Conservation (phyloP, 2,888 invertebrate species). For the Cremastinae sp. region DNA sequence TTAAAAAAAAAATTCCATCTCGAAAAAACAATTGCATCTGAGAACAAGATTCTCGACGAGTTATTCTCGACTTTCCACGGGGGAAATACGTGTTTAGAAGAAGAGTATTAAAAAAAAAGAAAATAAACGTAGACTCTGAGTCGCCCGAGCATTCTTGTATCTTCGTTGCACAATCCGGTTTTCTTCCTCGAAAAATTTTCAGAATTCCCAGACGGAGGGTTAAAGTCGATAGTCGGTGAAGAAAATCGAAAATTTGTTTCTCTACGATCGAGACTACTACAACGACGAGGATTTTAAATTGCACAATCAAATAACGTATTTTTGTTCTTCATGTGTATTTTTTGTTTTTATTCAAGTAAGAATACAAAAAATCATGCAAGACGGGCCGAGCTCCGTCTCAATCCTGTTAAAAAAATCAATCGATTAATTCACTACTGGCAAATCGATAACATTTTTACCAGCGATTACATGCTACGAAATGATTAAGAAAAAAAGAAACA, state of each 20-base stretch:
- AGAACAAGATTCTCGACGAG: conserved; percentile 8
- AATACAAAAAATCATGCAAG: conserved; percentile 47
- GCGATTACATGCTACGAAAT: conserved; percentile 52
- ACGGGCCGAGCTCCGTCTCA: conserved; percentile 24
- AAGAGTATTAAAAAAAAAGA: conserved; percentile 20
- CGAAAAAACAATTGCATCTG: conserved; percentile 20
- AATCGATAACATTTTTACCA: conserved; percentile 49
- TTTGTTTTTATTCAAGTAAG: conserved; percentile 16
- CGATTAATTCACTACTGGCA: conserved; percentile 41
- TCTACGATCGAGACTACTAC: not conserved
- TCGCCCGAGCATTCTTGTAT: conserved; percentile 21
- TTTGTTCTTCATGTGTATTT: conserved; percentile 3
- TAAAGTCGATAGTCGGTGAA: not conserved
- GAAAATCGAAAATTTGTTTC: conserved; percentile 1
- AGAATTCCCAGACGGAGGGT: not conserved
- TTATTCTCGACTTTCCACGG: conserved; percentile 20
- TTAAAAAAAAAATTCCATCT: conserved; percentile 4
- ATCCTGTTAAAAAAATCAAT: conserved; percentile 40
- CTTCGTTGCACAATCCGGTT: conserved; percentile 25
- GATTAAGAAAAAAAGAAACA: conserved; percentile 2
- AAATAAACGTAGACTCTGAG: conserved; percentile 10
- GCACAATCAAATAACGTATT: conserved; percentile 34
- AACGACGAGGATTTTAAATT: conserved; percentile 20
- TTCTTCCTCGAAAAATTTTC: not conserved
- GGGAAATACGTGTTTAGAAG: conserved; percentile 6